Evolutionary conservation across 2,888 invertebrate species (phyloP), one percentile per base, ranked within the genome.

Genomic region (Caenorhabditis sp.): DNA sequence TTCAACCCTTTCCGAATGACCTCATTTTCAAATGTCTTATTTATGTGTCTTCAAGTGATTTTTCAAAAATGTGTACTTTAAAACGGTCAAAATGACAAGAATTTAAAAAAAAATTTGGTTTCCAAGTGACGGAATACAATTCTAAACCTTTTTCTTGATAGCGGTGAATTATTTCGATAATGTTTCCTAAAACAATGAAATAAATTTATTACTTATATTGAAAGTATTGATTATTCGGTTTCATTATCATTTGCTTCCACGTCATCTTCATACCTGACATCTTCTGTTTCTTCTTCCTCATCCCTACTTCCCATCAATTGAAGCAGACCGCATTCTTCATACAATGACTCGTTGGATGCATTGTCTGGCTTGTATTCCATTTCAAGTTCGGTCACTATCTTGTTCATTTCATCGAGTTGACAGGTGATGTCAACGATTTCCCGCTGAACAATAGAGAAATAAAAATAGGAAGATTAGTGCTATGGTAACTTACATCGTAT

Each of bases 401-500:
- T 47, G 9, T 65, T 44, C 72, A 72, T 72, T 0, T 47, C 18
- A 5, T 56, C 37, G 13, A 72, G 72, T 58, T 65, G 40, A 1
- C 1, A 4, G 11, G 15, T 56, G 50, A 72, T 72, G 28, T 72
- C 72, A n/a, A 37, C 22, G 6, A 72, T 72, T 24, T 72, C 72
- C 1, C 62, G 50, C 72, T 72, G 37, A n/a, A n/a, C n/a, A n/a
- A n/a, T n/a, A n/a, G n/a, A n/a, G n/a, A n/a, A n/a, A n/a, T n/a
- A n/a, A n/a, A n/a, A n/a, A n/a, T 32, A 22, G 9, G 20, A 44
- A n/a, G 22, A 40, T 15, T 37, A 22, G 51, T 32, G 15, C 35
- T n/a, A 65, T 13, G 24, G 20, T 55, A 51, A 44, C 71, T 32
- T n/a, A 72, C 72, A 35, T 72, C 72, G 13, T 72, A 72, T 56